Conservation (phyloP, 1,140 invertebrate species). For the Paraescarpia echinospica region DNA sequence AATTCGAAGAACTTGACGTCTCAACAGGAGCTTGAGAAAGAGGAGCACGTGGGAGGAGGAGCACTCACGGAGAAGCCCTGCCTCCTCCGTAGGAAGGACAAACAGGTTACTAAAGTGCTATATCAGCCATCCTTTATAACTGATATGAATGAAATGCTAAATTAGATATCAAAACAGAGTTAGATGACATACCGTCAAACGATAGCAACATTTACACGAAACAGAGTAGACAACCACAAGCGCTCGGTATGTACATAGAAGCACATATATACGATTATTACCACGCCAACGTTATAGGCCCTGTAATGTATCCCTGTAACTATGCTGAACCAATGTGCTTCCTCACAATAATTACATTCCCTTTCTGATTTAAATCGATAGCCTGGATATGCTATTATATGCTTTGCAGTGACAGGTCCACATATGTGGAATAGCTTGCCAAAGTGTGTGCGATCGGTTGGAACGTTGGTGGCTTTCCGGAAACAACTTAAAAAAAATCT, state of each 20-base stretch:
- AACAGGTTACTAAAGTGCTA: not conserved
- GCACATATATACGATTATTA: not conserved
- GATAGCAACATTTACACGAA: not conserved
- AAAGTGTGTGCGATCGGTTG: no score
- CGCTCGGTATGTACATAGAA: not conserved
- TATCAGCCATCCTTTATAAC: not conserved
- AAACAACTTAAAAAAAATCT: no score
- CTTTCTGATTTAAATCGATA: no score
- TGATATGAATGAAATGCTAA: not conserved
- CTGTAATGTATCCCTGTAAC: no score
- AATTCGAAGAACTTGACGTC: conserved; percentile 47
- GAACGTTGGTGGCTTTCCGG: no score
- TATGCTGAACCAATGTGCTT: no score
- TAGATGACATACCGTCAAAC: not conserved
- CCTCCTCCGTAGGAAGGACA: not conserved
- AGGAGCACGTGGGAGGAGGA: not conserved
- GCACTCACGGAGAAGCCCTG: not conserved
- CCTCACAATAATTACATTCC: no score
- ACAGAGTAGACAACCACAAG: not conserved
- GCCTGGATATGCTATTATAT: no score
- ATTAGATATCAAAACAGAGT: not conserved
- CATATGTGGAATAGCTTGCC: no score
- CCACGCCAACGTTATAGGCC: no score
- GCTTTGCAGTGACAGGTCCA: no score
- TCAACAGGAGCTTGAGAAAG: not conserved